Conservation (phyloP, 2,797 vertebrate genomes). For the Premnoplex brunnescens region DNA sequence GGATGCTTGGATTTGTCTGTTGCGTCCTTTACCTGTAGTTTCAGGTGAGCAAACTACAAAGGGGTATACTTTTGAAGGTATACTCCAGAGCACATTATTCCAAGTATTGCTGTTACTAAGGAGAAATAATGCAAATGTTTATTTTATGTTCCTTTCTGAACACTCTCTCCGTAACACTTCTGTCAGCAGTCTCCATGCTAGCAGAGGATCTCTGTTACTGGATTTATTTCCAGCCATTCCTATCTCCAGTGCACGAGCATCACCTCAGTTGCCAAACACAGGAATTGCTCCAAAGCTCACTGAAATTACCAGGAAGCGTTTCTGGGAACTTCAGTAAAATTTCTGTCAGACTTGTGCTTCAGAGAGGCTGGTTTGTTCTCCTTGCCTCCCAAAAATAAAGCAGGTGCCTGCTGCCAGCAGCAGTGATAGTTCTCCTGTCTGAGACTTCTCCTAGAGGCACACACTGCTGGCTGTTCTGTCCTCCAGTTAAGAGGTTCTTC, state of each 20-base stretch:
- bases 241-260: neutral
- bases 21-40: neutral
- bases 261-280: neutral
- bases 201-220: neutral
- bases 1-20: neutral
- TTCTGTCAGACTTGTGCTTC: neutral
- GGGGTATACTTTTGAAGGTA: neutral
- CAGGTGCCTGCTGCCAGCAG: neutral
- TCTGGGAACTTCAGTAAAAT: neutral
- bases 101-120: neutral
- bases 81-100: rapidly evolving
- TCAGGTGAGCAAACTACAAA: neutral
- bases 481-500: neutral
- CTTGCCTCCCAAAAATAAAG: neutral
- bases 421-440: neutral
- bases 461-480: neutral
- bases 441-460: neutral
- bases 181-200: neutral
- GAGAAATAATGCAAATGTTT: neutral
- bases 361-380: neutral
- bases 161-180: neutral
- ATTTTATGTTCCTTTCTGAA: neutral
- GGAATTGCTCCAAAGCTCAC: neutral
- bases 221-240: neutral
- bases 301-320: neutral